These are phyloP conservation scores for Megalonaias nervosa DNA, from an alignment of 1,140 invertebrate genomes.

Conservation along the genomic window DNA sequence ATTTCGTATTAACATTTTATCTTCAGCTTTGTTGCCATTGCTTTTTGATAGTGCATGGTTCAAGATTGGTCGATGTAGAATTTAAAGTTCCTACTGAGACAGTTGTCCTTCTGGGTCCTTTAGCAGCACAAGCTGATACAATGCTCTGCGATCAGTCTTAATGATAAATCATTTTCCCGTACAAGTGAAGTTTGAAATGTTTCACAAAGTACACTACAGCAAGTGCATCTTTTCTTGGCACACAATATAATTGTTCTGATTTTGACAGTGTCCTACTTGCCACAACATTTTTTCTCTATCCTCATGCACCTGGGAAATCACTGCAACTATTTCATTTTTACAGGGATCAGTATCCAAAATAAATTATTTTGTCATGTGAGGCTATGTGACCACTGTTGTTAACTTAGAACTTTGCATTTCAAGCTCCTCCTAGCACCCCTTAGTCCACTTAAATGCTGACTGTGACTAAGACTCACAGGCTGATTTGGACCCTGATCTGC, in stretches of 20 bases:
- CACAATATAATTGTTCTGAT: slow-evolving; percentile 5
- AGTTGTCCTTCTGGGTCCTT: neutral
- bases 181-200: neutral
- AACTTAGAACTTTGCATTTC: no score
- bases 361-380: slow-evolving; percentile 53
- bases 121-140: neutral
- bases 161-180: no score
- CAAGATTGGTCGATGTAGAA: slow-evolving; percentile 39
- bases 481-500: no score
- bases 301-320: slow-evolving; percentile 62
- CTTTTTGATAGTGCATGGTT: slow-evolving; percentile 38
- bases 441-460: no score
- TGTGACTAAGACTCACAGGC: no score
- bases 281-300: slow-evolving; percentile 20
- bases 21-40: neutral
- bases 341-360: slow-evolving; percentile 70
- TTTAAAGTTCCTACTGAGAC: slow-evolving; percentile 42
- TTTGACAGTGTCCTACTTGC: slow-evolving; percentile 6
- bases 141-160: neutral
- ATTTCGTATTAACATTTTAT: neutral
- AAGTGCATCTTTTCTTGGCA: slow-evolving; percentile 13
- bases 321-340: slow-evolving; percentile 64
- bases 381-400: no score
- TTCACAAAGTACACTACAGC: slow-evolving; percentile 30
- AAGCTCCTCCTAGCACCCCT: no score